phyloP scores from a whole-genome alignment of 2,888 invertebrate genomes.

The Sericinus montela region DNA sequence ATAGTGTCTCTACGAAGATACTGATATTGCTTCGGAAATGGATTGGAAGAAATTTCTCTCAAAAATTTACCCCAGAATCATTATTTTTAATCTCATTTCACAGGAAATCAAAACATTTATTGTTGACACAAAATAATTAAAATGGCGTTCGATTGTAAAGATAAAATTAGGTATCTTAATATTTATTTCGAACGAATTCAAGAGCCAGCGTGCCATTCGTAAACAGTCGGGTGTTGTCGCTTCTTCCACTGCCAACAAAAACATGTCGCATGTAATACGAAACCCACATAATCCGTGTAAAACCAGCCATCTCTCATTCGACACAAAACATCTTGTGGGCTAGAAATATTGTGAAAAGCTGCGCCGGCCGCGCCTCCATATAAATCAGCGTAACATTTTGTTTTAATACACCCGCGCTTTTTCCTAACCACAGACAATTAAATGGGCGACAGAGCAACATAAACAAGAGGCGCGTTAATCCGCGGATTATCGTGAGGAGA shows the following conservation, averaged over 20 bases:
- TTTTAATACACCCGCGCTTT: conserved; percentile 57
- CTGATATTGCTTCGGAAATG: no score
- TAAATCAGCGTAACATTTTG: conserved; percentile 69
- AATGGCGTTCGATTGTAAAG: not conserved
- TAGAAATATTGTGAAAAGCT: conserved; percentile 68
- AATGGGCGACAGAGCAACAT: conserved; percentile 55
- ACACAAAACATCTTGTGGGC: conserved; percentile 72
- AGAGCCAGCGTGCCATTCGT: conserved; percentile 15
- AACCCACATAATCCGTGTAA: conserved; percentile 52
- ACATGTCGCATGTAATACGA: conserved; percentile 49
- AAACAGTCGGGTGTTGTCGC: conserved; percentile 23
- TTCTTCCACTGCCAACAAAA: conserved; percentile 55
- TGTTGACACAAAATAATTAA: no score
- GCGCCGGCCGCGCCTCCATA: conserved; percentile 40
- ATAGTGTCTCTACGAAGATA: no score
- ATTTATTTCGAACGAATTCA: conserved; percentile 5
- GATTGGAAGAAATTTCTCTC: no score
- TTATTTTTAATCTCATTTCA: no score
- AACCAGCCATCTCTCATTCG: conserved; percentile 57
- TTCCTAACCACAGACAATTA: conserved; percentile 67
- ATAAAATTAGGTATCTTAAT: conserved; percentile 7
- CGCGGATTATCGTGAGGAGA: conserved; percentile 64
- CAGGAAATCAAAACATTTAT: no score
- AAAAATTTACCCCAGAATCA: no score
- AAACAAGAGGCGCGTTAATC: conserved; percentile 68